Evolutionary conservation across 1,140 invertebrate species (phyloP).

Genomic region (Drosophila rhopaloa): DNA sequence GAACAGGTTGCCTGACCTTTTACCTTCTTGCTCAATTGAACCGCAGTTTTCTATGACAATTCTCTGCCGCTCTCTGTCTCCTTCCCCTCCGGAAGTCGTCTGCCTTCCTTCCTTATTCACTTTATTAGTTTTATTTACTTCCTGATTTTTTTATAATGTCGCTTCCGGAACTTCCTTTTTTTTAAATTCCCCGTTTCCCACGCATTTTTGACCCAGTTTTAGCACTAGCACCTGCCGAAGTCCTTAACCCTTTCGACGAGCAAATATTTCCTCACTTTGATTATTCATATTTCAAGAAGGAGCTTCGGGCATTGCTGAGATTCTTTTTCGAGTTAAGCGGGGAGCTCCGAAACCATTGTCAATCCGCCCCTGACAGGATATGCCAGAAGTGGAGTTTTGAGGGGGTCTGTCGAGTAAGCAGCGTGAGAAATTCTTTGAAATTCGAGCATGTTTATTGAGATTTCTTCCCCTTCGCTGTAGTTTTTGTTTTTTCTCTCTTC

Average conservation of each 20-base stretch:
- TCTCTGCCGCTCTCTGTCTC: constrained; percentile 4
- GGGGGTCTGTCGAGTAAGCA: constrained; percentile 57
- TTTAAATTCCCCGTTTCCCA: constrained; percentile 32
- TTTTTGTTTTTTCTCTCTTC: constrained; percentile 1
- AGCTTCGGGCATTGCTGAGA: constrained; percentile 55
- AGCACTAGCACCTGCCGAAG: constrained; percentile 19
- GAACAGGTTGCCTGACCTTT: constrained; percentile 74
- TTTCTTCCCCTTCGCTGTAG: constrained; percentile 14
- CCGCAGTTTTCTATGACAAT: constrained; percentile 34
- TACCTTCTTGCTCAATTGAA: constrained; percentile 62
- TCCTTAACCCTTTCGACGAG: constrained; percentile 67
- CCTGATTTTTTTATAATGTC: constrained; percentile 44
- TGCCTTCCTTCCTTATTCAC: constrained; percentile 48
- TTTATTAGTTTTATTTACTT: constrained; percentile 82
- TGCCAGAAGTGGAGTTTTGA: constrained; percentile 38
- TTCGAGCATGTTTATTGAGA: constrained; percentile 64
- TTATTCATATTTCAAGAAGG: constrained; percentile 51
- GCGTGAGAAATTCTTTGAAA: constrained; percentile 82
- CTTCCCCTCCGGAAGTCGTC: constrained; percentile 58
- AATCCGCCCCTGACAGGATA: constrained; percentile 67
- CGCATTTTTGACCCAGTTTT: constrained; percentile 74
- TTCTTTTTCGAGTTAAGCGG: constrained; percentile 32
- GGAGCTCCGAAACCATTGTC: constrained; percentile 52
- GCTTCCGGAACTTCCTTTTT: constrained; percentile 31
- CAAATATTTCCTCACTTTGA: constrained; percentile 36